Base-by-base conservation (phyloP, 2,113 vertebrate genomes). In the Lonchura striata region DNA sequence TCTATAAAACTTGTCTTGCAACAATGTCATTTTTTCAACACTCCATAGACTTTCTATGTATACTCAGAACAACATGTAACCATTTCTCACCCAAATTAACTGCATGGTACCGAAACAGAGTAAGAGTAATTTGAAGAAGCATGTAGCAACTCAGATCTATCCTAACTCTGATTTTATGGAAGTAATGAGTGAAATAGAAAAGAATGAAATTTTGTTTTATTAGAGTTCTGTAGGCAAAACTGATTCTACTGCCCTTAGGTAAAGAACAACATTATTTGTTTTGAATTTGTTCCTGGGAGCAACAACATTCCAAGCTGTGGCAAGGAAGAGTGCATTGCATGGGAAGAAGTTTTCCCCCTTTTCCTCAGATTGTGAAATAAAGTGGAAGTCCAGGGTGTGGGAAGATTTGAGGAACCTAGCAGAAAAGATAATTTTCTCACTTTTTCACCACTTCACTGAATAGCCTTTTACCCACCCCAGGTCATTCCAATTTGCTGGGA, bases 231-330 rank as follows among this genome's bases (percentile, higher is more conserved):
- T 35, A 72, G 37, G 20, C 44, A 93, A 96, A 91, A 85, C 14
- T 31, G 31, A 90, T 87, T 60, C 61, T 87, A 49, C 57, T 76
- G n/a, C 31, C 41, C n/a, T 52, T 25, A 87, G n/a, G 85, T 69
- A 82, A 82, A 70, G 54, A 91, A 27, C 7, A 66, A 7, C 20
- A 47, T 68, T 82, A 49, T 64, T 90, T 93, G 41, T 82, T 94
- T 91, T 79, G 66, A 90, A 54, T 47, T 69, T 0, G 2, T 75
- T 84, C 49, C 63, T 88, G 41, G n/a, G 20, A 69, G 53, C 50
- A 79, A 79, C 47, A 75, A 41, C 21, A 68, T 75, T 79, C 57
- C 52, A 47, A 14, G 33, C 44, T 87, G 46, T 27, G 57, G 66
- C 49, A 93, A 84, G 27, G 50, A 61, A 74, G 11, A 78, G 70